These are phyloP conservation scores for Orgyia antiqua DNA, from an alignment of 2,888 invertebrate genomes.

Conservation along the genomic window DNA sequence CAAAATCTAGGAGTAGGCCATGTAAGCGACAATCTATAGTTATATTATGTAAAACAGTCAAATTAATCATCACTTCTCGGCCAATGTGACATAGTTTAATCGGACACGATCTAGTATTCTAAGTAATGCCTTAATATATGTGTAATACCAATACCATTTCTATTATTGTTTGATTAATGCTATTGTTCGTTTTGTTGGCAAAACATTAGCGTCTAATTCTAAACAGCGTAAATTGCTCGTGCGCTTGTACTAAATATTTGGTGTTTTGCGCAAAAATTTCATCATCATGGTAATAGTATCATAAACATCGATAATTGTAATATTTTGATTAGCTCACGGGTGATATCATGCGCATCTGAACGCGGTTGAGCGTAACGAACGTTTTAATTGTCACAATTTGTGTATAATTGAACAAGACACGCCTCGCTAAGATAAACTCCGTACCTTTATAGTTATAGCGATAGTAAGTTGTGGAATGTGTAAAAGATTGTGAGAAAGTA, in stretches of 20 bases:
- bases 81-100: no score
- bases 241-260: conserved; percentile 1
- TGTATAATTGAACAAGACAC: conserved; percentile 35
- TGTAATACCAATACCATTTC: conserved; percentile 27
- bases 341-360: conserved; percentile 51
- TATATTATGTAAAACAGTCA: no score
- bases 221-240: conserved; percentile 1
- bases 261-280: conserved; percentile 6
- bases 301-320: conserved; percentile 27
- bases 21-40: conserved; percentile 40
- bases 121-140: no score
- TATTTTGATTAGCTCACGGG: conserved; percentile 52
- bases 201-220: conserved; percentile 2
- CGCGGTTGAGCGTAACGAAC: conserved; percentile 36
- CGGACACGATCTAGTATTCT: no score
- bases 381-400: conserved; percentile 55
- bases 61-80: no score
- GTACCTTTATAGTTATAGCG: conserved; percentile 15
- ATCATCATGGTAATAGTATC: conserved; percentile 19
- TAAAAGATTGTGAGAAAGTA: conserved; percentile 36
- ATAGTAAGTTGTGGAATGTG: conserved; percentile 35
- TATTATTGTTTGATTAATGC: conserved; percentile 1
- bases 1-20: conserved; percentile 33
- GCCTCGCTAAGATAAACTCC: conserved; percentile 10
- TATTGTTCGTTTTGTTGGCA: conserved; percentile 1